Percentiles rank a stretch among this genome's conserved stretches.
These are phyloP conservation scores for Dendroctonus ponderosae DNA, from an alignment of 1,140 invertebrate genomes.

Conservation along the genomic window DNA sequence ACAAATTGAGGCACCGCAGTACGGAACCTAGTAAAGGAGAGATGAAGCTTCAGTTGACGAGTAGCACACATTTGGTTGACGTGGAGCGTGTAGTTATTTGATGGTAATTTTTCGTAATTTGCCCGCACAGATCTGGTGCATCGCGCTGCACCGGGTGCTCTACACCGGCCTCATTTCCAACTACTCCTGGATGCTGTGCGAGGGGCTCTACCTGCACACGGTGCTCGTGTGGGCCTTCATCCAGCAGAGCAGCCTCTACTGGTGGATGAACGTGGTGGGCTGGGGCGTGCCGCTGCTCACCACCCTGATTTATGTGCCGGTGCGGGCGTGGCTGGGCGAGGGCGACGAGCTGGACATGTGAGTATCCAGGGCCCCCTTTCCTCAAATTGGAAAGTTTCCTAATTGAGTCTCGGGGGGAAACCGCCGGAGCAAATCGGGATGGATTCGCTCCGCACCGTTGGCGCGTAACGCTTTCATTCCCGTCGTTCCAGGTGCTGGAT, in stretches of 20 bases:
- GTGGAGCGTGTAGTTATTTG: no score
- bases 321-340: constrained; percentile 57
- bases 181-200: constrained; percentile 95
- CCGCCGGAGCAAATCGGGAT: background rate
- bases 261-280: constrained; percentile 78
- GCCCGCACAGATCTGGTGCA: constrained; percentile 74
- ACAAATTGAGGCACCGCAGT: no score
- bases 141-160: constrained; percentile 76
- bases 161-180: constrained; percentile 90
- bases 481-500: constrained; percentile 75
- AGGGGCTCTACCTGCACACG: constrained; percentile 91
- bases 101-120: no score
- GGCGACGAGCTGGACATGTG: constrained; percentile 40
- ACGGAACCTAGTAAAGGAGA: no score
- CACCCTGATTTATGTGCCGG: constrained; percentile 64
- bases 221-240: constrained; percentile 89
- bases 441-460: background rate
- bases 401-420: background rate
- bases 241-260: constrained; percentile 78
- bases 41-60: no score
- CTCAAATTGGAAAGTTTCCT: background rate
- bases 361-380: constrained; percentile 13
- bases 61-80: no score
- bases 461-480: background rate
- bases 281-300: constrained; percentile 79